A percentile compares a stretch with the other conserved stretches of the same genome.
These are phyloP conservation scores for Ameiurus melas DNA, from an alignment of 2,113 vertebrate genomes.

Conservation along the genomic window DNA sequence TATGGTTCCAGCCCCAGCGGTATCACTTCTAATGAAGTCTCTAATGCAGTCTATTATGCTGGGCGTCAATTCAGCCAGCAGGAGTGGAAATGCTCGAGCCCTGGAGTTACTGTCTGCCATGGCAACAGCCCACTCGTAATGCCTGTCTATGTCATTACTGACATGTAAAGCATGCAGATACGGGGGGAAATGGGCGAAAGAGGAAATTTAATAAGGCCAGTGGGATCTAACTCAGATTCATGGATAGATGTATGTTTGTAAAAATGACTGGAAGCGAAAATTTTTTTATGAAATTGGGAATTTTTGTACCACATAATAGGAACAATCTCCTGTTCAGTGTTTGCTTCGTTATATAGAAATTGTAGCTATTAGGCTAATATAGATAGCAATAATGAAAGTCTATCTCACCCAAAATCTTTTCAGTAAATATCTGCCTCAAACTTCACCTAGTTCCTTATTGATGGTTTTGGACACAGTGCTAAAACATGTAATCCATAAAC, in stretches of 20 bases:
- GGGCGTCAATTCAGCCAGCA: slow-evolving; percentile 31
- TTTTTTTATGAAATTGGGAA: not conserved
- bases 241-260: not conserved
- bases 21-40: slow-evolving; percentile 47
- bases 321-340: not conserved
- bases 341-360: not conserved
- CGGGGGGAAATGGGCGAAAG: not conserved
- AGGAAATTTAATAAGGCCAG: slow-evolving; percentile 34
- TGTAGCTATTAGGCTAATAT: not conserved
- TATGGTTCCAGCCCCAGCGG: slow-evolving; percentile 28
- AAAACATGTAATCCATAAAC: not conserved
- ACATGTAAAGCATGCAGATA: slow-evolving; percentile 26
- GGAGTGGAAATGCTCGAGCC: slow-evolving; percentile 41
- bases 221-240: not conserved
- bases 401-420: not conserved
- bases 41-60: slow-evolving; percentile 48
- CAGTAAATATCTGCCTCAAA: not conserved
- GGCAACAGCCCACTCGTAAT: slow-evolving; percentile 32
- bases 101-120: slow-evolving; percentile 37
- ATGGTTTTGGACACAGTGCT: not conserved
- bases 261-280: slow-evolving; percentile 7
- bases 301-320: not conserved
- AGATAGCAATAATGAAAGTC: not conserved
- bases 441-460: not conserved
- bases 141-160: slow-evolving; percentile 34